Percentiles rank a stretch among this genome's conserved stretches.
Evolutionary conservation across 2,888 invertebrate species (phyloP).

Genomic region (Pocota personata): DNA sequence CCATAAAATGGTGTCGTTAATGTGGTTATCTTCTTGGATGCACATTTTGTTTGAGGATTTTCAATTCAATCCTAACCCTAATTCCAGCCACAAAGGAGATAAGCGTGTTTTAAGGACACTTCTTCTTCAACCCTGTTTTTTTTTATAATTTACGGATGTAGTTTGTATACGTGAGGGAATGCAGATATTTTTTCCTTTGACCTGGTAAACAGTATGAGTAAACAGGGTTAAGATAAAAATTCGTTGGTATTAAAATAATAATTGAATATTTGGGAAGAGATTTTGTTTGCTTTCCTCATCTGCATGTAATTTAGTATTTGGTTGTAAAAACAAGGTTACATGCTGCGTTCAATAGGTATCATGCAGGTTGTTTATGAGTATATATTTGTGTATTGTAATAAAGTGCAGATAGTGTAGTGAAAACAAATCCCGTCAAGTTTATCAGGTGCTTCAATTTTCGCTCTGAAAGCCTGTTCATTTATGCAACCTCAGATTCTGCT

Average conservation of each 20-base stretch:
- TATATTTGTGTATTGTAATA: no score
- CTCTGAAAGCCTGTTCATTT: neutral
- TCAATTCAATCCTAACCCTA: slow-evolving; percentile 70
- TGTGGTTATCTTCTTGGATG: slow-evolving; percentile 81
- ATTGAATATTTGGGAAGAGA: neutral
- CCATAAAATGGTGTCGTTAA: slow-evolving; percentile 82
- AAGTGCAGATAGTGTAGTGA: no score
- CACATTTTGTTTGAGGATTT: slow-evolving; percentile 79
- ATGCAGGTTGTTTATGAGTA: neutral
- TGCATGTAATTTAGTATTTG: slow-evolving; percentile 49
- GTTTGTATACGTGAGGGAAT: neutral
- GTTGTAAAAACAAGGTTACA: slow-evolving; percentile 2
- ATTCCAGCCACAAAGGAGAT: slow-evolving; percentile 61
- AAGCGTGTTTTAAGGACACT: slow-evolving; percentile 54
- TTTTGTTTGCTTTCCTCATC: neutral
- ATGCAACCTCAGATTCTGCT: slow-evolving; percentile 1
- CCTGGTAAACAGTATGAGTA: slow-evolving; percentile 44
- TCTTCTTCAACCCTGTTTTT: slow-evolving; percentile 14
- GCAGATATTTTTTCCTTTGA: neutral
- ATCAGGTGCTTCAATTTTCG: neutral
- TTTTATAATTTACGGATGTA: slow-evolving; percentile 14
- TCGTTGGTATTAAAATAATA: slow-evolving; percentile 6
- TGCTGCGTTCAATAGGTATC: neutral
- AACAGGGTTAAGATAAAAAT: slow-evolving; percentile 61
- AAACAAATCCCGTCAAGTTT: neutral